These are phyloP conservation scores for Fregetta grallaria DNA, from an alignment of 2,113 vertebrate genomes.

Conservation along the genomic window DNA sequence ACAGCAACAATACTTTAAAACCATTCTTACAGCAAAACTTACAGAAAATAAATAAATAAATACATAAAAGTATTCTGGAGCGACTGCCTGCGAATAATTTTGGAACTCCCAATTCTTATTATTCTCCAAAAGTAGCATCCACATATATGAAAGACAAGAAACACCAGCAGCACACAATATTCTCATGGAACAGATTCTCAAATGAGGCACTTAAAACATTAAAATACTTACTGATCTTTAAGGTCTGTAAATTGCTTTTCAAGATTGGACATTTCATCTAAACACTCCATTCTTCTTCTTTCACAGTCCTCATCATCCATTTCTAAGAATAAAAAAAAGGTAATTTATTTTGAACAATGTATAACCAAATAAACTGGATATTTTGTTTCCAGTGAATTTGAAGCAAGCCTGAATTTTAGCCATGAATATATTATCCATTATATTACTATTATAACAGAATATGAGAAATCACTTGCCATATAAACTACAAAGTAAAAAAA, in stretches of 20 bases:
- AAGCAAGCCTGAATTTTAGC: not conserved
- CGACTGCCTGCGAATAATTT: not conserved
- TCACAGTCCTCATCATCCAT: slow-evolving; percentile 99
- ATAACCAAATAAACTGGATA: not conserved
- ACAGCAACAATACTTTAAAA: not conserved
- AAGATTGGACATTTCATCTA: slow-evolving; percentile 98
- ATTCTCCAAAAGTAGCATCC: not conserved
- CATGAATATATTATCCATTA: not conserved
- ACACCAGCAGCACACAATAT: not conserved
- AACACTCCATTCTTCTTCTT: slow-evolving; percentile 96
- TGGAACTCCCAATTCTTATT: not conserved
- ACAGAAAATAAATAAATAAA: not conserved
- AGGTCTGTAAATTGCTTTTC: slow-evolving; percentile 99
- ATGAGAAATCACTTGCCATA: not conserved
- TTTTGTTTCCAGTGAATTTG: not conserved
- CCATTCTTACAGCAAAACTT: not conserved
- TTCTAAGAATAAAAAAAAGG: slow-evolving; percentile 71
- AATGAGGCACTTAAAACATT: not conserved
- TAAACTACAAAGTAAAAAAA: not conserved
- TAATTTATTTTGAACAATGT: not conserved
- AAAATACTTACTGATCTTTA: slow-evolving; percentile 93
- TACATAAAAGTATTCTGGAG: not conserved
- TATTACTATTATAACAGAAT: not conserved
- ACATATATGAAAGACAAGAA: not conserved
- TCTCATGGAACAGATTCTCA: not conserved